These are phyloP conservation scores for Cirrhinus mrigala DNA, from an alignment of 2,797 vertebrate species.

Conservation along the genomic window DNA sequence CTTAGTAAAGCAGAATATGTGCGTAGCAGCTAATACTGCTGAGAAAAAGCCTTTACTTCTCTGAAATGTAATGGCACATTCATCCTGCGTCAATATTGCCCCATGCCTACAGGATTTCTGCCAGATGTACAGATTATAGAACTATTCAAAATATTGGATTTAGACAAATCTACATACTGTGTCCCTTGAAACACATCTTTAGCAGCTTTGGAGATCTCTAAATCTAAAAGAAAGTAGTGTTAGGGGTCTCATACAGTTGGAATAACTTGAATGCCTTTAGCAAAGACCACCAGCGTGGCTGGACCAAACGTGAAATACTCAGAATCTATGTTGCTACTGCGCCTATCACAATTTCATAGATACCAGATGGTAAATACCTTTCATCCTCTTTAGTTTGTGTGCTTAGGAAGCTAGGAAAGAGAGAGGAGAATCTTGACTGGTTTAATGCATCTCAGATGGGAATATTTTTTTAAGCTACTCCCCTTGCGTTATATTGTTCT, in stretches of 20 bases:
- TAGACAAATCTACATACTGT: not conserved
- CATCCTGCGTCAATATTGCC: conserved; percentile 28
- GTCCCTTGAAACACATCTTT: not conserved
- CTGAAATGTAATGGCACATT: conserved; percentile 52
- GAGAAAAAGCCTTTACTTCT: conserved; percentile 49
- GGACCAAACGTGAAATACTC: conserved; percentile 2
- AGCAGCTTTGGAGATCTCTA: conserved; percentile 50
- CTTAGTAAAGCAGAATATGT: conserved; percentile 65
- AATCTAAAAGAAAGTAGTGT: not conserved
- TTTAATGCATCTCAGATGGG: conserved; percentile 59
- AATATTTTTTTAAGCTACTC: conserved; percentile 23
- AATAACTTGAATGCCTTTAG: conserved; percentile 35
- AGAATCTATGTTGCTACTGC: not conserved
- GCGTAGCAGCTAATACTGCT: conserved; percentile 63
- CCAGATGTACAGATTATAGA: conserved; percentile 57
- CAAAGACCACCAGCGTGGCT: conserved; percentile 8
- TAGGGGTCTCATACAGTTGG: not conserved
- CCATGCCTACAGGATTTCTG: conserved; percentile 51
- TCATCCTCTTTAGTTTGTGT: conserved; percentile 1
- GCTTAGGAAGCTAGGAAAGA: not conserved
- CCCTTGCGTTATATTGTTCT: not conserved
- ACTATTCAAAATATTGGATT: conserved; percentile 60
- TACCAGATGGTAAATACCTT: not conserved
- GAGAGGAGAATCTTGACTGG: conserved; percentile 51
- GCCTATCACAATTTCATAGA: not conserved